phyloP scores from a whole-genome alignment of 2,888 invertebrate genomes.

The Lasioglossum morio region DNA sequence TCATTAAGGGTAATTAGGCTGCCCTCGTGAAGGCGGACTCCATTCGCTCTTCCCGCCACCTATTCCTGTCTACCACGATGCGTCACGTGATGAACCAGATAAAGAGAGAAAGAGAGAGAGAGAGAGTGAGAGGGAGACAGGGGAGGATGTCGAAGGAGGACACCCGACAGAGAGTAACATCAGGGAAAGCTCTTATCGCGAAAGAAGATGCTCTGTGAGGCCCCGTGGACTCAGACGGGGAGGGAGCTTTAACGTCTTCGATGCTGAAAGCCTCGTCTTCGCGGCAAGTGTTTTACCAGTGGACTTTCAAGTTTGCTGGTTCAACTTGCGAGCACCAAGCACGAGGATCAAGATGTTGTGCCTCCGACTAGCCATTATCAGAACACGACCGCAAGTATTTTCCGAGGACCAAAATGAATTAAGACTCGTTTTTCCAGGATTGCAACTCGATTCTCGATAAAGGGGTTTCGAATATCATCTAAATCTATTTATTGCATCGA shows the following conservation, averaged over 20 bases:
- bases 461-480: too few relatives aligned
- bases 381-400: constrained; percentile 8
- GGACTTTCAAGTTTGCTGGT: constrained; percentile 31
- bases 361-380: constrained; percentile 35
- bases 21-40: constrained; percentile 11
- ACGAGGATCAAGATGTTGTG: constrained; percentile 25
- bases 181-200: constrained; percentile 55
- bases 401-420: neutral
- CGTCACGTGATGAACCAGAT: constrained; percentile 47
- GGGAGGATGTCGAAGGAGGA: neutral
- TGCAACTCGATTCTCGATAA: too few relatives aligned
- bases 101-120: neutral
- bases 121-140: too few relatives aligned
- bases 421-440: too few relatives aligned
- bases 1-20: constrained; percentile 72
- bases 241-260: constrained; percentile 27
- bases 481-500: too few relatives aligned
- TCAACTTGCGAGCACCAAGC: neutral
- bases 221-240: constrained; percentile 6
- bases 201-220: constrained; percentile 45
- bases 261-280: constrained; percentile 45
- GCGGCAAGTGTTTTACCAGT: constrained; percentile 47
- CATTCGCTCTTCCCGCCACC: constrained; percentile 7
- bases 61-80: constrained; percentile 50
- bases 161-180: constrained; percentile 13